Evolutionary conservation across 2,888 invertebrate species (phyloP).

Genomic region (Schizotus pectinicornis): DNA sequence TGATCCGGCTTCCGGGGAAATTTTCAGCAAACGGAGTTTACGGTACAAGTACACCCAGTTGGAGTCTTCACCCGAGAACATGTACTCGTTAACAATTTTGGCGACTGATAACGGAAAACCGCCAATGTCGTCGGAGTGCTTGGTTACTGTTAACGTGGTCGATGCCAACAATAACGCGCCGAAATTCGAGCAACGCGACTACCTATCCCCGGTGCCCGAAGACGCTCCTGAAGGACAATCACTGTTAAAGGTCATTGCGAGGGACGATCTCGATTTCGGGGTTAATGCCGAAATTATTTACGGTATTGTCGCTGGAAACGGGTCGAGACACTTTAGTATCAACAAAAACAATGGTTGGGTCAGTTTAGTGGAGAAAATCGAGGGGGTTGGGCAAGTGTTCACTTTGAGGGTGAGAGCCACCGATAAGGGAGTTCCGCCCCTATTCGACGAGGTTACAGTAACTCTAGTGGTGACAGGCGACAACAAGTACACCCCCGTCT

Average conservation of each 20-base stretch:
- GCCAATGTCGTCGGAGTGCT: conserved; percentile 87
- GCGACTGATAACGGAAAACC: conserved; percentile 96
- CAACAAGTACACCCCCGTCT: conserved; percentile 80
- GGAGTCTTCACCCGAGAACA: conserved; percentile 86
- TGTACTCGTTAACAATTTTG: conserved; percentile 85
- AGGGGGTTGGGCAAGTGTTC: conserved; percentile 69
- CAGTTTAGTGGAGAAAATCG: conserved; percentile 67
- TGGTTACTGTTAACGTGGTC: conserved; percentile 85
- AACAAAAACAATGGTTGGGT: conserved; percentile 85
- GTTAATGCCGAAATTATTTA: conserved; percentile 91
- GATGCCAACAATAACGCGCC: conserved; percentile 94
- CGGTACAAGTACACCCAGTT: conserved; percentile 83
- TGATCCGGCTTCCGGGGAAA: conserved; percentile 92
- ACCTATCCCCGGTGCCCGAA: conserved; percentile 82
- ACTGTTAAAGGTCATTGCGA: conserved; percentile 75
- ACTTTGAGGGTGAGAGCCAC: conserved; percentile 74
- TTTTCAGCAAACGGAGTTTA: conserved; percentile 82
- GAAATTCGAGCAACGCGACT: conserved; percentile 75
- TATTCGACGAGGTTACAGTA: conserved; percentile 76
- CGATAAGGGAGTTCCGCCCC: conserved; percentile 89
- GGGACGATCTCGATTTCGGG: conserved; percentile 81
- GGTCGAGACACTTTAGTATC: conserved; percentile 74
- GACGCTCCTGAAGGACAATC: conserved; percentile 74
- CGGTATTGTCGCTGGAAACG: conserved; percentile 75
- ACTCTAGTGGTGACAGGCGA: conserved; percentile 84